Base-by-base conservation (phyloP, 2,888 invertebrate genomes). In the Dermolepida albohirtum region DNA sequence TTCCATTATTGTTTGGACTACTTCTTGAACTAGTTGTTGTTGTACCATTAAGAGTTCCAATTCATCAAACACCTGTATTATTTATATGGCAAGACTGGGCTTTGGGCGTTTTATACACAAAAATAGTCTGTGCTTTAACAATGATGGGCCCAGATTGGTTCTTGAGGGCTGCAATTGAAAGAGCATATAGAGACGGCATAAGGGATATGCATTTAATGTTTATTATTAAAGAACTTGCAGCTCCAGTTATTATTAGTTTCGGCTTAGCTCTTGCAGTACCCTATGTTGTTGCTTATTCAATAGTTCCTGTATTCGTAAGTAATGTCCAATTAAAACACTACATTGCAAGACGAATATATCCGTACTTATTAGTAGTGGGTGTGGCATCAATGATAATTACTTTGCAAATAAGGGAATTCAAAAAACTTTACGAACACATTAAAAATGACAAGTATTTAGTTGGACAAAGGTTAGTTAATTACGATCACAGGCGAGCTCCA, bases 121-220 rank as follows among this genome's bases (percentile, higher is more conserved):
- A 99, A 86, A 98, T 98, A 66, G 93, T 97, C 12, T 96, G 97
- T 78, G 98, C 97, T 0, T 87, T 97, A 22, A 96, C 96, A 0
- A 93, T 98, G 90, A 98, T 98, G 97, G 97, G 97, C 0, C 97
- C 98, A 6, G 98, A 98, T 85, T 97, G 97, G 93, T 90, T 92
- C 81, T 85, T 99, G 77, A 91, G 96, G 64, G 87, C 94, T 2
- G 95, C 96, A 0, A 92, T 98, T 54, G 98, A 99, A 80, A 89
- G 94, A 77, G 93, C 96, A 0, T 98, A 97, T 81, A 89, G 96
- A 52, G 96, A 97, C 79, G 98, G 98, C 0, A 89, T 97, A 50
- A 86, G 97, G 11, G 95, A 97, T 77, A 95, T 98, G 88, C 94
- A 97, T 81, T 86, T 98, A 64, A 89, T 89, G 76, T 94, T 94